Base-by-base conservation (phyloP, 2,888 invertebrate genomes). In the Axea sp. region DNA sequence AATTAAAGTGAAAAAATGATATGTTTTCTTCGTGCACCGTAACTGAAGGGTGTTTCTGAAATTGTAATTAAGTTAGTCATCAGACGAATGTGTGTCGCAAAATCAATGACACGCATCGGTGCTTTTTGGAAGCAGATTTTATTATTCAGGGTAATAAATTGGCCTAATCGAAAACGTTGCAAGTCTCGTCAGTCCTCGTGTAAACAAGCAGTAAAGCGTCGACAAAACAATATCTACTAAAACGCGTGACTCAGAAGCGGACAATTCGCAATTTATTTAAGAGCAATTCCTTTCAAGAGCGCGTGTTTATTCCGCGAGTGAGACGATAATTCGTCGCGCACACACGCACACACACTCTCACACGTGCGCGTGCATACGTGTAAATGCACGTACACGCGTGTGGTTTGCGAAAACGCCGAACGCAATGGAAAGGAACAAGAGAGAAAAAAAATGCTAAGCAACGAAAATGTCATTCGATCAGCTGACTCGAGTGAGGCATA, bases 381-480 rank as follows among this genome's bases (percentile, higher is more conserved):
- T n/a, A 1, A 1, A 6, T 6, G 6, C 8, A 45, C 15, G 8
- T 14, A 1, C 24, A 12, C n/a, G 9, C 2, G 28, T 9, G 2
- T n/a, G n/a, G n/a, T n/a, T n/a, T n/a, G n/a, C n/a, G n/a, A n/a
- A n/a, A n/a, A n/a, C n/a, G n/a, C n/a, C n/a, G n/a, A n/a, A n/a
- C n/a, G n/a, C n/a, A n/a, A n/a, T n/a, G n/a, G n/a, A n/a, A n/a
- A n/a, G n/a, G n/a, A n/a, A n/a, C n/a, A n/a, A n/a, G n/a, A n/a
- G n/a, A n/a, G n/a, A n/a, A n/a, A n/a, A n/a, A n/a, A n/a, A n/a
- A n/a, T n/a, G n/a, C n/a, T n/a, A n/a, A n/a, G n/a, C n/a, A 28
- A 28, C 39, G 28, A 65, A 80, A 78, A 69, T 80, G 79, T 81
- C 81, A 81, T 77, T 75, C 73, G 80, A 82, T 83, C 83, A 84